These are phyloP conservation scores for Drosophila truncata DNA, from an alignment of 1,140 invertebrate genomes.

Conservation along the genomic window DNA sequence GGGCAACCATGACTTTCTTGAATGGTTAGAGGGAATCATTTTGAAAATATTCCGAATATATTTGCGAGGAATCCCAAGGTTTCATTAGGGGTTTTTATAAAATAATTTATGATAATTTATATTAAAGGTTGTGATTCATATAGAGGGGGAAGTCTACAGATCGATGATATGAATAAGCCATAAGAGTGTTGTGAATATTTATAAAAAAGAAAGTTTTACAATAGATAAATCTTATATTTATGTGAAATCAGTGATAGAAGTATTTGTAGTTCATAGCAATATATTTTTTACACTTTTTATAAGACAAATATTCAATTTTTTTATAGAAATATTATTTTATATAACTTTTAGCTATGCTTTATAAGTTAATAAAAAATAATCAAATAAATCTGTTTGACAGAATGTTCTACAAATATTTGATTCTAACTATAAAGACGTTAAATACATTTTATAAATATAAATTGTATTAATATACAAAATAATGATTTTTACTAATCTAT, in stretches of 20 bases:
- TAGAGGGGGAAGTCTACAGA: background rate
- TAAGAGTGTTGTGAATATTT: conserved; percentile 7
- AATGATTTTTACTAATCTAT: background rate
- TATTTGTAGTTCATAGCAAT: background rate
- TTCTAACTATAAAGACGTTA: no score
- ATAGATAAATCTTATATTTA: background rate
- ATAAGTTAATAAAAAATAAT: no score
- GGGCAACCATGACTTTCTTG: conserved; percentile 8
- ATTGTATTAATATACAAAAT: no score
- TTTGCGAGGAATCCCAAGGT: conserved; percentile 8
- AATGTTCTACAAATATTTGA: no score
- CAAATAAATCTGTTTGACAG: no score
- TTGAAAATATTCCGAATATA: background rate
- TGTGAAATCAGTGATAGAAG: background rate
- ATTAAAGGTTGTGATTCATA: background rate
- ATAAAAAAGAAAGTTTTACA: background rate
- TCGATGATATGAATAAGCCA: background rate
- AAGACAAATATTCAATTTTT: no score
- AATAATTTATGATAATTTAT: conserved; percentile 17
- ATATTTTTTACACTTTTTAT: no score
- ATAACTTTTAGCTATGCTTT: no score
- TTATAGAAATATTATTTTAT: no score
- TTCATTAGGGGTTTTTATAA: background rate
- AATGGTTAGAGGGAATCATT: background rate
- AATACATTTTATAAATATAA: no score